Percentiles rank a stretch among this genome's conserved stretches.
These are phyloP conservation scores for Leptinotarsa rubiginosa DNA, from an alignment of 2,888 invertebrate genomes.

Conservation along the genomic window DNA sequence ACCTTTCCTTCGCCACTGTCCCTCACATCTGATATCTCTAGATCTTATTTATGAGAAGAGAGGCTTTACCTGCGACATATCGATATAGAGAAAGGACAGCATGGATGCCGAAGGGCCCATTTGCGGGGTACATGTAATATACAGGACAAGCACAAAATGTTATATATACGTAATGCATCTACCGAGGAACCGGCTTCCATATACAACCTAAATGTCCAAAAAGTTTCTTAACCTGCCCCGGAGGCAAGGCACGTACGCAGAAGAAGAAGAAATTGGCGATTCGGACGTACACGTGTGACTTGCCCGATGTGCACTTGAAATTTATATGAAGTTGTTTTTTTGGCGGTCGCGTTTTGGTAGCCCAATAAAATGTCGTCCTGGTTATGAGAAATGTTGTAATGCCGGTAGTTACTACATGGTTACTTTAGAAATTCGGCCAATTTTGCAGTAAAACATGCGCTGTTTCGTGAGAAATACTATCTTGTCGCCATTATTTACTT, in stretches of 20 bases:
- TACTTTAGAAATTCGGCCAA: neutral
- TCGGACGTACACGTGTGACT: conserved; percentile 61
- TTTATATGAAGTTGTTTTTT: conserved; percentile 61
- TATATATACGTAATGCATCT: conserved; percentile 60
- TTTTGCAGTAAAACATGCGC: neutral
- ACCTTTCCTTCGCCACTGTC: conserved; percentile 7
- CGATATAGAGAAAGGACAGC: conserved; percentile 47
- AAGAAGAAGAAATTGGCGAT: conserved; percentile 54
- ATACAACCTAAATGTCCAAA: conserved; percentile 63
- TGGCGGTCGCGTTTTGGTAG: conserved; percentile 8
- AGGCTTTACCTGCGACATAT: conserved; percentile 55
- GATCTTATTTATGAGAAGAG: conserved; percentile 57
- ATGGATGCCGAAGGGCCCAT: conserved; percentile 34
- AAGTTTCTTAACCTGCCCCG: conserved; percentile 59
- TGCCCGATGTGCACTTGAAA: conserved; percentile 61
- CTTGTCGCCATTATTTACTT: neutral
- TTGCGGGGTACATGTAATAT: conserved; percentile 55
- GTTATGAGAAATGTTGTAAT: conserved; percentile 11
- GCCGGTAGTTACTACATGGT: conserved; percentile 1
- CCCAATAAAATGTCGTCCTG: neutral
- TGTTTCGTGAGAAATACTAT: neutral
- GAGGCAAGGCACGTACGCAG: conserved; percentile 60
- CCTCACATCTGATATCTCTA: conserved; percentile 43
- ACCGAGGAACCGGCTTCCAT: conserved; percentile 56
- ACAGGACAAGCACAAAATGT: conserved; percentile 53